Conservation (phyloP, 2,888 invertebrate species). For the Stenichneumon culpator region DNA sequence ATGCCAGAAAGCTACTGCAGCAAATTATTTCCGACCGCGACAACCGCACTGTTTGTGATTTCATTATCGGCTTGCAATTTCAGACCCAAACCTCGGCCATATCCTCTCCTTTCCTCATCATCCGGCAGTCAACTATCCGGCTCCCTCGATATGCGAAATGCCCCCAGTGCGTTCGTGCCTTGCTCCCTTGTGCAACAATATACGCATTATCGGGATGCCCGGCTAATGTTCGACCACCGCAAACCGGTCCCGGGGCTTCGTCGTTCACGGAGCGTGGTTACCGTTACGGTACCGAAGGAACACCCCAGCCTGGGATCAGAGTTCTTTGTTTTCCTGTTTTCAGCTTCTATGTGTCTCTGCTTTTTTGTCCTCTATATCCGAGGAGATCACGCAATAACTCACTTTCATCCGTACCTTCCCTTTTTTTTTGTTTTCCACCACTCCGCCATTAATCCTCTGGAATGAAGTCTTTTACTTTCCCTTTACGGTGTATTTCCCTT, state of each 20-base stretch:
- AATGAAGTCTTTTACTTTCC: constrained; percentile 67
- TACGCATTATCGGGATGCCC: constrained; percentile 41
- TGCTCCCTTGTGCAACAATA: neutral
- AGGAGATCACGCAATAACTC: constrained; percentile 60
- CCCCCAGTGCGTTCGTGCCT: neutral
- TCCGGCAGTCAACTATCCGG: neutral
- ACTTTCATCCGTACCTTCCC: constrained; percentile 31
- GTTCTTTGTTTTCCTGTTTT: constrained; percentile 15
- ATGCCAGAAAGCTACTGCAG: constrained; percentile 79
- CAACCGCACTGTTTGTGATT: constrained; percentile 81
- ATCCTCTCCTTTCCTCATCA: constrained; percentile 14
- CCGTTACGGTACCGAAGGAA: neutral
- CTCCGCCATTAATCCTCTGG: constrained; percentile 64
- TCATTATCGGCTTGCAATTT: constrained; percentile 76
- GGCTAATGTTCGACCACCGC: constrained; percentile 22
- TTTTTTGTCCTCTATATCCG: constrained; percentile 33
- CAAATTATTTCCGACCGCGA: constrained; percentile 84
- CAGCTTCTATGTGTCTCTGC: constrained; percentile 3
- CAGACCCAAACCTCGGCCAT: constrained; percentile 17
- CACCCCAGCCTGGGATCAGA: constrained; percentile 6
- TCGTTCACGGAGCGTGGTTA: constrained; percentile 19
- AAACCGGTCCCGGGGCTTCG: constrained; percentile 15
- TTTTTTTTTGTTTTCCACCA: constrained; percentile 27
- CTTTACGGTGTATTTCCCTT: constrained; percentile 57
- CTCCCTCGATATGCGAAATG: constrained; percentile 13